Percentiles rank a stretch among this genome's conserved stretches.
These are phyloP conservation scores for Stratiomys singularior DNA, from an alignment of 2,888 invertebrate species.

Conservation along the genomic window DNA sequence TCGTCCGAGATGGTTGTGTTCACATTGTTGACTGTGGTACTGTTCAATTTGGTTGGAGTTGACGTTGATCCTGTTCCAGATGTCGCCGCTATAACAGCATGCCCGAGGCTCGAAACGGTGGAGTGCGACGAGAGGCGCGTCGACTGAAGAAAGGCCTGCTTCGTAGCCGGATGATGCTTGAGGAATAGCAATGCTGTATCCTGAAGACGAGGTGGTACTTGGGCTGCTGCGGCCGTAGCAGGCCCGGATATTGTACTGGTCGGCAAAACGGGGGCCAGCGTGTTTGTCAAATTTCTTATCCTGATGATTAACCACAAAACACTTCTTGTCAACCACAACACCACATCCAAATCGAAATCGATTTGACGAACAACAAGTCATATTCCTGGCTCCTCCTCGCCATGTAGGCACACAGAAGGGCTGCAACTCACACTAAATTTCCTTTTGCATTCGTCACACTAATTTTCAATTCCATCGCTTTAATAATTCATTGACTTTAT, in stretches of 20 bases:
- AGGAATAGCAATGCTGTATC: slow-evolving; percentile 50
- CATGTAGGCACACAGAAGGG: slow-evolving; percentile 28
- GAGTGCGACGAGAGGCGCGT: slow-evolving; percentile 23
- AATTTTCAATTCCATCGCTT: slow-evolving; percentile 2
- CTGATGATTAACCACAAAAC: slow-evolving; percentile 22
- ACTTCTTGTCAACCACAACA: slow-evolving; percentile 41
- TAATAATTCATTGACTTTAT: not conserved
- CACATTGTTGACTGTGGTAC: slow-evolving; percentile 9
- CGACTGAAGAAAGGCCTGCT: slow-evolving; percentile 39
- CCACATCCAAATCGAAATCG: slow-evolving; percentile 41
- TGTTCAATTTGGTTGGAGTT: not conserved
- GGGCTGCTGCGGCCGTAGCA: slow-evolving; percentile 57
- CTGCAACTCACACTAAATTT: slow-evolving; percentile 10
- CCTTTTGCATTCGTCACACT: not conserved
- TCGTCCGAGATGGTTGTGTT: slow-evolving; percentile 17
- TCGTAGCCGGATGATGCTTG: slow-evolving; percentile 52
- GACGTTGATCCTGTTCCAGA: slow-evolving; percentile 52
- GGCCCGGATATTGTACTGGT: slow-evolving; percentile 59
- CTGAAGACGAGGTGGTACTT: slow-evolving; percentile 49
- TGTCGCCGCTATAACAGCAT: not conserved
- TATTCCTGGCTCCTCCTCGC: slow-evolving; percentile 42
- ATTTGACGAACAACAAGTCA: slow-evolving; percentile 41
- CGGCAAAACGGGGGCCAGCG: slow-evolving; percentile 64
- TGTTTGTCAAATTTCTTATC: slow-evolving; percentile 53
- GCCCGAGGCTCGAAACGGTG: not conserved